Conservation (phyloP, 2,888 invertebrate genomes). For the Acheta domesticus region DNA sequence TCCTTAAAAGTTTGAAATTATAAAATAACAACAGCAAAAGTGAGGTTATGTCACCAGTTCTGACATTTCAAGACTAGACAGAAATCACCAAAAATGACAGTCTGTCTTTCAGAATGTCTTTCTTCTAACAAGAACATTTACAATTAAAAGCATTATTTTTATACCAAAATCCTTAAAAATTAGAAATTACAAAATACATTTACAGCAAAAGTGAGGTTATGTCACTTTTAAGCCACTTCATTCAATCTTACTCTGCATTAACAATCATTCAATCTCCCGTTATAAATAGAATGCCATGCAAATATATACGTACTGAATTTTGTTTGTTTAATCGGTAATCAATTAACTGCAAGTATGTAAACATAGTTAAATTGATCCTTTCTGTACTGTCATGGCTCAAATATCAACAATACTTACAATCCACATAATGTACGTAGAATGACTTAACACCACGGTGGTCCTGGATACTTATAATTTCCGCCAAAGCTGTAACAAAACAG, state of each 20-base stretch:
- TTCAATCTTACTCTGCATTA: background rate
- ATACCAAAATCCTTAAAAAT: background rate
- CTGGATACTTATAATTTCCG: constrained; percentile 95
- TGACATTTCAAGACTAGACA: too few species aligned
- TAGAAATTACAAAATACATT: background rate
- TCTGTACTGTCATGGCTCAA: too few species aligned
- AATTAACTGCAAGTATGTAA: too few species aligned
- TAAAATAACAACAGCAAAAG: background rate
- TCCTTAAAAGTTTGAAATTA: background rate
- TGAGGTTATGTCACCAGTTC: background rate
- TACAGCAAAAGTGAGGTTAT: background rate
- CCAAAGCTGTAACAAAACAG: constrained; percentile 65
- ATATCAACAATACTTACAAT: constrained; percentile 70
- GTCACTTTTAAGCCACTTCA: background rate
- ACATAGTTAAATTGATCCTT: too few species aligned
- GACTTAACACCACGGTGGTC: constrained; percentile 65
- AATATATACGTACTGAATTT: too few species aligned
- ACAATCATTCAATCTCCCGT: too few species aligned
- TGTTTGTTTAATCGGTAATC: too few species aligned
- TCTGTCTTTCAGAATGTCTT: too few species aligned
- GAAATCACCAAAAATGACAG: too few species aligned
- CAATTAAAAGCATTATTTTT: too few species aligned
- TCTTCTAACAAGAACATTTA: too few species aligned
- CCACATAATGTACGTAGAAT: constrained; percentile 98
- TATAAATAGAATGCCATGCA: too few species aligned